A percentile compares a stretch with the other conserved stretches of the same genome.
Conservation (phyloP, 2,113 vertebrate genomes). For the Tragelaphus strepsiceros region DNA sequence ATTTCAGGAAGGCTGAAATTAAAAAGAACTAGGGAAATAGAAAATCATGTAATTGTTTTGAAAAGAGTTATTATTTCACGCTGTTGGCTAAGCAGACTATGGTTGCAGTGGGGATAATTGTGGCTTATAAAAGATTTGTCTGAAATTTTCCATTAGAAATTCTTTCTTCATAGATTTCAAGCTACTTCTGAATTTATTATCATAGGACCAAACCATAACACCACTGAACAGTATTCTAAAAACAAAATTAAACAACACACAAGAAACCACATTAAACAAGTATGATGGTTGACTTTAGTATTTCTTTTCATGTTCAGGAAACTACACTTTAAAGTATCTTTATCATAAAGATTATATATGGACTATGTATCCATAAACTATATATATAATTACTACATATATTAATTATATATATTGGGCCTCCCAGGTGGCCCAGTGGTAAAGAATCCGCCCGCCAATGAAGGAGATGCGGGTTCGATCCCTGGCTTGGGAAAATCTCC, state of each 20-base stretch:
- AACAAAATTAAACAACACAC: background rate
- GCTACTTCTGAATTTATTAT: background rate
- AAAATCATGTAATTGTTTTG: constrained; percentile 1
- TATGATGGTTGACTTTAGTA: background rate
- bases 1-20: background rate
- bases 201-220: background rate
- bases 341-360: background rate
- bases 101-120: background rate
- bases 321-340: background rate
- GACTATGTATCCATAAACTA: background rate
- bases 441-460: background rate
- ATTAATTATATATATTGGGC: background rate
- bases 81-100: background rate
- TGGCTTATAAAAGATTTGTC: background rate
- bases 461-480: background rate
- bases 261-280: background rate
- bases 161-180: background rate
- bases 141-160: constrained; percentile 22
- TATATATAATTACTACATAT: background rate
- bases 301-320: background rate
- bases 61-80: constrained; percentile 38
- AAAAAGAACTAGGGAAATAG: background rate
- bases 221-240: background rate
- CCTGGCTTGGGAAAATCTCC: background rate
- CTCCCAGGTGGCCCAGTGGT: background rate